A percentile compares a stretch with the other conserved stretches of the same genome.
Conservation (phyloP, 2,888 invertebrate genomes). For the Chrysolina americana region DNA sequence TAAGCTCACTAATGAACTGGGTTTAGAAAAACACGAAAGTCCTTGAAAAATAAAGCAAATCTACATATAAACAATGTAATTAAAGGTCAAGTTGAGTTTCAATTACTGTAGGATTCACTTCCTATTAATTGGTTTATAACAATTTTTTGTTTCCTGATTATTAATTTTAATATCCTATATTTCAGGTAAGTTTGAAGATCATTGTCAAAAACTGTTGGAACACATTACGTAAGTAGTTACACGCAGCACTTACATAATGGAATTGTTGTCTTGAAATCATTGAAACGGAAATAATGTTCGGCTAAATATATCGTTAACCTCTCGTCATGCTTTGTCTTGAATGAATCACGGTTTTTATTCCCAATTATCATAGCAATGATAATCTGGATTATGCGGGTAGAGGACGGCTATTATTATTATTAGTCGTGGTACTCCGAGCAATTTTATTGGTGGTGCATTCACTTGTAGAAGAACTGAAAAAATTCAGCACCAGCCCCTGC, state of each 20-base stretch:
- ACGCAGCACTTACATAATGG: neutral
- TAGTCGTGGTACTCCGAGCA: too few species aligned
- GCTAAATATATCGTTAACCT: too few species aligned
- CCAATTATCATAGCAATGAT: too few species aligned
- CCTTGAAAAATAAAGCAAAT: neutral
- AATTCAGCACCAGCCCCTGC: too few species aligned
- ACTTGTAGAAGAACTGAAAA: too few species aligned
- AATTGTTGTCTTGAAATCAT: neutral
- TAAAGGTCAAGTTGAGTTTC: slow-evolving; percentile 12
- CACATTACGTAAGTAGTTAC: slow-evolving; percentile 26
- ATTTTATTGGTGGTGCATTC: too few species aligned
- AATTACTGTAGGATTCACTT: slow-evolving; percentile 1
- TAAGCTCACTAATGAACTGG: slow-evolving; percentile 8
- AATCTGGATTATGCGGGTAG: too few species aligned
- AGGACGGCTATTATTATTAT: too few species aligned
- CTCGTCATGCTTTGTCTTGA: too few species aligned
- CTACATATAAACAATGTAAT: slow-evolving; percentile 4
- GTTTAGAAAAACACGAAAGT: neutral
- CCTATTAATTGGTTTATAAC: neutral
- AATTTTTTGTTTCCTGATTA: slow-evolving; percentile 18
- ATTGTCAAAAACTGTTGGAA: slow-evolving; percentile 24
- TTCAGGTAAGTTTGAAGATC: slow-evolving; percentile 41
- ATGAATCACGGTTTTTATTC: too few species aligned
- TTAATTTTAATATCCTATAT: slow-evolving; percentile 36
- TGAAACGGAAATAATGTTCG: neutral